Evolutionary conservation across 37 sponge, comb jelly and placozoan genomes (phyloP).

Genomic region (Cladorhizidae sp.): DNA sequence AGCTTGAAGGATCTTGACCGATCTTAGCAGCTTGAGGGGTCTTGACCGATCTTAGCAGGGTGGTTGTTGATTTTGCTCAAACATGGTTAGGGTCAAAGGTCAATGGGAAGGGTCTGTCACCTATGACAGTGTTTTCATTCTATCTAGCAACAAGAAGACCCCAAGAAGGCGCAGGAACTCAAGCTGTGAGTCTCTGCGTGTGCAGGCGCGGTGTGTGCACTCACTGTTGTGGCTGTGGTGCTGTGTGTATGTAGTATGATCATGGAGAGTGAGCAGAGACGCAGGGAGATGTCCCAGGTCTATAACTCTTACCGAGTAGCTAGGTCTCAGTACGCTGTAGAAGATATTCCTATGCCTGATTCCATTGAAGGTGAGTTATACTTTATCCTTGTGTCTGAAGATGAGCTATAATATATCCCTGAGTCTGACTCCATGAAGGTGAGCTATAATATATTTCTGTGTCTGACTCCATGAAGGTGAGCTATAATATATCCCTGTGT

Average conservation of each 20-base stretch:
- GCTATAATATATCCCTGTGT: too few relatives aligned
- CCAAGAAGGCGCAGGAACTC: constrained; percentile 54
- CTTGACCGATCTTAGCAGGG: too few relatives aligned
- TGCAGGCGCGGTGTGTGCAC: neutral
- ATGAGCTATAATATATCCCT: too few relatives aligned
- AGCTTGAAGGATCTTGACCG: too few relatives aligned
- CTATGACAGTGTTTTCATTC: neutral
- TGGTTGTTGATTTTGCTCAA: too few relatives aligned
- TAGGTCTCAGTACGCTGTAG: constrained; percentile 58
- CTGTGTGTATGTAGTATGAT: constrained; percentile 35
- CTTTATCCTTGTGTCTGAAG: too few relatives aligned
- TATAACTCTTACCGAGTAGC: constrained; percentile 68
- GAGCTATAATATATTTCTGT: too few relatives aligned
- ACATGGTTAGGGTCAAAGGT: too few relatives aligned
- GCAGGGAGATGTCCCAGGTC: constrained; percentile 60
- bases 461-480: too few relatives aligned
- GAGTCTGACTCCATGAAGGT: too few relatives aligned
- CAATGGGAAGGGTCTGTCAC: too few relatives aligned
- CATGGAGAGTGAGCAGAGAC: constrained; percentile 60
- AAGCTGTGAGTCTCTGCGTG: constrained; percentile 40
- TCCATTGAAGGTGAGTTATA: constrained; percentile 25
- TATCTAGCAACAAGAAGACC: constrained; percentile 68
- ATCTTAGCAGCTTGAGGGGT: too few relatives aligned
- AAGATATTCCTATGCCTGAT: constrained; percentile 78
- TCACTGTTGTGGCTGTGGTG: neutral